phyloP scores from a whole-genome alignment of 1,140 invertebrate species.

The Xylocopa sonorina region DNA sequence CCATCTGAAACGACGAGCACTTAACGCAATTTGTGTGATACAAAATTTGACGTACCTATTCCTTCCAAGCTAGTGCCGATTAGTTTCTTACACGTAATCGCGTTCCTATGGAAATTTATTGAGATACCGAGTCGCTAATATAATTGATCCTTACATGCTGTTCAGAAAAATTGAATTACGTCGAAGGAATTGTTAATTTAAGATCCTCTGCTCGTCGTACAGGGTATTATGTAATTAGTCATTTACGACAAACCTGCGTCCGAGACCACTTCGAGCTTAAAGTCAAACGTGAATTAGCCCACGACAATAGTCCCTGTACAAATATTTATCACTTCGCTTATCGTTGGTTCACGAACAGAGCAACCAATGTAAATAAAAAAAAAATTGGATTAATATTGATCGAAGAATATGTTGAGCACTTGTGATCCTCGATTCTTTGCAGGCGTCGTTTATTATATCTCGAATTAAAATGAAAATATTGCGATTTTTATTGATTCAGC shows the following conservation, averaged over 20 bases:
- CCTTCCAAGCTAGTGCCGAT: no score
- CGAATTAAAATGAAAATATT: no score
- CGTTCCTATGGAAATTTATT: background rate
- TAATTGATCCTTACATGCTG: background rate
- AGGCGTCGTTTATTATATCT: no score
- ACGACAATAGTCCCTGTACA: constrained; percentile 3
- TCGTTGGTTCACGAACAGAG: background rate
- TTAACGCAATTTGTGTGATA: background rate
- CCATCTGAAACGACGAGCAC: background rate
- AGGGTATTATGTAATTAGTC: constrained; percentile 50
- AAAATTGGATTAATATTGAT: background rate
- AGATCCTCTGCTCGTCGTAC: constrained; percentile 6
- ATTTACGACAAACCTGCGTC: constrained; percentile 2
- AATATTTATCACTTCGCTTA: background rate
- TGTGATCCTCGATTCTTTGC: no score
- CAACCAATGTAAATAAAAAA: background rate
- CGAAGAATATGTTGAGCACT: no score
- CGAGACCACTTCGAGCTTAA: constrained; percentile 19
- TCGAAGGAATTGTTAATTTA: constrained; percentile 15
- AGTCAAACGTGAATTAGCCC: background rate
- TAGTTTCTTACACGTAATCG: no score
- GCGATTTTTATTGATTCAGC: no score
- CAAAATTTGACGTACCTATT: background rate
- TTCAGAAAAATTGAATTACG: background rate
- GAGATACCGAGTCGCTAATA: background rate